These are phyloP conservation scores for Halichoeres trimaculatus DNA, from an alignment of 2,113 vertebrate species.

Conservation along the genomic window DNA sequence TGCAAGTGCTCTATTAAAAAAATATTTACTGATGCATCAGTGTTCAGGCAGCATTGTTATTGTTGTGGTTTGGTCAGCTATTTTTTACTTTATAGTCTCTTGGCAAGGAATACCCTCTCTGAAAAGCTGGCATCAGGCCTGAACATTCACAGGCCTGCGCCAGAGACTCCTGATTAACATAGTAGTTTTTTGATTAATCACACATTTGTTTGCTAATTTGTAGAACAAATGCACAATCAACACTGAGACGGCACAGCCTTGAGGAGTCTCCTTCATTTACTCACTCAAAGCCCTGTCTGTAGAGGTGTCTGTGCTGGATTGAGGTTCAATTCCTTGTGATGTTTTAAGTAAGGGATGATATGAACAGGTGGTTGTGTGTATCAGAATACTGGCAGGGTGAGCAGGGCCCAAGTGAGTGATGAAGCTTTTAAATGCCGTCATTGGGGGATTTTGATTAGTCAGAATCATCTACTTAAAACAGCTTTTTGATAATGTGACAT, in stretches of 20 bases:
- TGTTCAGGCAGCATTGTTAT: not conserved
- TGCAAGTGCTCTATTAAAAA: not conserved
- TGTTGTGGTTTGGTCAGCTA: not conserved
- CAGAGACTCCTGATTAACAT: not conserved
- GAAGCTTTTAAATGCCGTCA: too few relatives aligned
- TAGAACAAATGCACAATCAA: not conserved
- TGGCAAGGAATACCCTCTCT: not conserved
- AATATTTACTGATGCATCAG: not conserved
- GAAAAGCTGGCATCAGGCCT: not conserved
- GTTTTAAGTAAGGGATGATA: not conserved
- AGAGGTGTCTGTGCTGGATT: not conserved
- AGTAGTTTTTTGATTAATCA: slow-evolving; percentile 1
- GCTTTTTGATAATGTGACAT: too few relatives aligned
- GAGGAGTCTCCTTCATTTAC: not conserved
- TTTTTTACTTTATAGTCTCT: not conserved
- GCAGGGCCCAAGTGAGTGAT: too few relatives aligned
- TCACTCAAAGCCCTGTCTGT: not conserved
- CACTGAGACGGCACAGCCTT: not conserved
- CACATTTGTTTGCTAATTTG: not conserved
- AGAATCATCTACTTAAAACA: too few relatives aligned
- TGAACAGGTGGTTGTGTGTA: too few relatives aligned
- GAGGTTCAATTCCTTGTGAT: not conserved
- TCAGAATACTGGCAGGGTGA: too few relatives aligned
- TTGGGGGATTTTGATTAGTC: too few relatives aligned
- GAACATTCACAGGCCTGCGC: not conserved